Evolutionary conservation across 1,140 invertebrate species (phyloP).

Genomic region (Microplitis demolitor): DNA sequence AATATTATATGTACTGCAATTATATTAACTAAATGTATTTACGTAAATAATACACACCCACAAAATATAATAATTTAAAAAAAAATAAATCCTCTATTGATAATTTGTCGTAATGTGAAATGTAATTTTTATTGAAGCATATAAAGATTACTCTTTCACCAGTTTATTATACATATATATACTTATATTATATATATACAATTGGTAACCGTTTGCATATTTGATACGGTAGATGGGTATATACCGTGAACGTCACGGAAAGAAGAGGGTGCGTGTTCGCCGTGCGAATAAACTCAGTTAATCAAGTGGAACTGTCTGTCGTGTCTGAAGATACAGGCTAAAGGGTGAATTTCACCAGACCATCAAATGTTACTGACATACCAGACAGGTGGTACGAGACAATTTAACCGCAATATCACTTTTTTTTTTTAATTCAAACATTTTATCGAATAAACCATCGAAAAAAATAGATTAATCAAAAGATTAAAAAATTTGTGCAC

Average conservation of each 20-base stretch:
- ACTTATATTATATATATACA: constrained; percentile 2
- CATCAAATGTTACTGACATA: constrained; percentile 33
- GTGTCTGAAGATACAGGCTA: constrained; percentile 32
- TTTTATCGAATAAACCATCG: no score
- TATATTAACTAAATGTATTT: no score
- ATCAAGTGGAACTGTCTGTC: constrained; percentile 57
- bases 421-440: not conserved
- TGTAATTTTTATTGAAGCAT: no score
- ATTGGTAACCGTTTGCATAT: not conserved
- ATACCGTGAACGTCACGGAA: constrained; percentile 10
- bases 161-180: not conserved
- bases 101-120: no score
- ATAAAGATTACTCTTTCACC: not conserved
- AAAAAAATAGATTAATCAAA: no score
- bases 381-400: constrained; percentile 46
- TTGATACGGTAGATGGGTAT: constrained; percentile 2
- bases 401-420: not conserved
- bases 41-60: no score
- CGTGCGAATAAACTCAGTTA: constrained; percentile 55
- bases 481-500: no score
- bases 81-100: no score
- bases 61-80: no score
- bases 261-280: constrained; percentile 38
- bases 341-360: constrained; percentile 29
- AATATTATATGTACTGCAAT: no score